Evolutionary conservation across 2,888 invertebrate genomes (phyloP).

Genomic region (Xestia c-nigrum): DNA sequence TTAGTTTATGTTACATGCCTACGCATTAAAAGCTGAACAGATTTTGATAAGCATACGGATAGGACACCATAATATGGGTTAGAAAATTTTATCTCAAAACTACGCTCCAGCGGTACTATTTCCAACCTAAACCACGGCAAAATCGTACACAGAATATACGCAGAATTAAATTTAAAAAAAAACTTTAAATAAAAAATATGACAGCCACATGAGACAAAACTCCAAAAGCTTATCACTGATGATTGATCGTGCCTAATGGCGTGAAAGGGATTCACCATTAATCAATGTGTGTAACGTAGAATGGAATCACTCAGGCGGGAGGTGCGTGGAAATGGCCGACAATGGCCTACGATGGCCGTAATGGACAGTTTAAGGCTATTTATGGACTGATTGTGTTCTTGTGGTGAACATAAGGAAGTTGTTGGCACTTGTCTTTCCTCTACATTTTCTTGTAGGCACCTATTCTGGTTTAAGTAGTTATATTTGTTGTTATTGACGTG

Average conservation of each 20-base stretch:
- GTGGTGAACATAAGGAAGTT: slow-evolving; percentile 24
- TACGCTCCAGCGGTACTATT: neutral
- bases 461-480: neutral
- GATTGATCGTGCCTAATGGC: slow-evolving; percentile 78
- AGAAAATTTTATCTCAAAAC: neutral
- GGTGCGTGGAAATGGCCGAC: slow-evolving; percentile 28
- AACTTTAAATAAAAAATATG: neutral
- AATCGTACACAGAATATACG: neutral
- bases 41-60: neutral
- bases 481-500: neutral
- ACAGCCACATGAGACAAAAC: slow-evolving; percentile 29
- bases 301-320: slow-evolving; percentile 46
- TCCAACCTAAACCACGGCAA: neutral
- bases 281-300: slow-evolving; percentile 63
- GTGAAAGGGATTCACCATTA: slow-evolving; percentile 70
- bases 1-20: neutral
- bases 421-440: neutral
- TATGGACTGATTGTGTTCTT: slow-evolving; percentile 20
- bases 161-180: neutral
- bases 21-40: neutral
- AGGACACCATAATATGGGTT: neutral
- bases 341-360: slow-evolving; percentile 25
- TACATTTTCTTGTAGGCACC: neutral
- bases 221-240: slow-evolving; percentile 64
- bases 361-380: slow-evolving; percentile 42